Conservation (phyloP, 2,113 vertebrate genomes). For the Lamprologus lemairii region DNA sequence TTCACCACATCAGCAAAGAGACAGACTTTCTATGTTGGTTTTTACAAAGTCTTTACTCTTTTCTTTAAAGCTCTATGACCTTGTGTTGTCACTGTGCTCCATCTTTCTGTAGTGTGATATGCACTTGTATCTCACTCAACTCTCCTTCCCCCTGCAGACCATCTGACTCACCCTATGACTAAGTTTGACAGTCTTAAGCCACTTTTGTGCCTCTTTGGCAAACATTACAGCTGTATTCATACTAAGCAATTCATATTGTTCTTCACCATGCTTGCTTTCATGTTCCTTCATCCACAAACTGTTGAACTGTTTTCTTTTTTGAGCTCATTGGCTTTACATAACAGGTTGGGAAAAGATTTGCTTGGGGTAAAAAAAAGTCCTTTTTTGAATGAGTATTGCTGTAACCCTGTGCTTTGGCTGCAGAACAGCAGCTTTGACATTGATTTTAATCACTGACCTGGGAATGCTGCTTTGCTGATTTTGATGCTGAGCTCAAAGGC, state of each 20-base stretch:
- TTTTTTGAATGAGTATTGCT: neutral
- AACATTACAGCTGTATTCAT: neutral
- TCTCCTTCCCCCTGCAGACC: neutral
- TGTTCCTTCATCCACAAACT: accelerated
- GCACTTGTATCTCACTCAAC: neutral
- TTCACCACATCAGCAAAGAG: neutral
- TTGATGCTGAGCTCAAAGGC: accelerated
- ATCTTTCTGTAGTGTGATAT: neutral
- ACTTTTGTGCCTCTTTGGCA: neutral
- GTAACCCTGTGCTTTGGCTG: accelerated
- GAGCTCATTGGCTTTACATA: accelerated
- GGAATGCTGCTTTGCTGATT: neutral
- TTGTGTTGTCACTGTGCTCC: neutral
- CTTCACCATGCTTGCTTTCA: accelerated
- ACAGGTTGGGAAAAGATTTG: neutral
- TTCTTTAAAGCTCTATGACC: neutral
- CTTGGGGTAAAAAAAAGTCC: neutral
- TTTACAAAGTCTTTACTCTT: neutral
- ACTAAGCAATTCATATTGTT: neutral
- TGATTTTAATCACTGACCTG: neutral
- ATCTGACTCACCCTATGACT: accelerated
- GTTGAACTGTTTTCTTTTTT: neutral
- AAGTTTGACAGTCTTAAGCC: neutral
- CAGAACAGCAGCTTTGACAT: neutral
- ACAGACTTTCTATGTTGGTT: accelerated